Percentiles rank a stretch among this genome's conserved stretches.
Evolutionary conservation across 2,113 vertebrate genomes (phyloP).

Genomic region (Jaculus jaculus): DNA sequence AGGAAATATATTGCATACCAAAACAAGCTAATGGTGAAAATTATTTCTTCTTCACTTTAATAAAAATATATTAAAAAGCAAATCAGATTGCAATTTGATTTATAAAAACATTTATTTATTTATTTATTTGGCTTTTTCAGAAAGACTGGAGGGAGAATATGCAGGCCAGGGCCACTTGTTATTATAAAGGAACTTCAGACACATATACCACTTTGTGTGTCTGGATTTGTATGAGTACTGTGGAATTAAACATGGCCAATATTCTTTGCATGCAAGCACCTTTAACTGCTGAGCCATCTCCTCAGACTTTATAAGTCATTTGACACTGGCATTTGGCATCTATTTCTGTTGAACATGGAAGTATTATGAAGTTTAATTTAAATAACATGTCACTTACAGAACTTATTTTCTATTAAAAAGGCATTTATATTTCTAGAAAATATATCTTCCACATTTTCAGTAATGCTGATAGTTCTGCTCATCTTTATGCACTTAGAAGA

Average conservation of each 20-base stretch:
- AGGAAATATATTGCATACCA: neutral
- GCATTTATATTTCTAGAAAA: neutral
- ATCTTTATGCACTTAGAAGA: slow-evolving; percentile 26
- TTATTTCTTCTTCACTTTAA: neutral
- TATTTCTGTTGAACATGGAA: neutral
- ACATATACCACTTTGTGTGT: no score
- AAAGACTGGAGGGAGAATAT: no score
- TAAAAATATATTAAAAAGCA: neutral
- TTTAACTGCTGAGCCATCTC: no score
- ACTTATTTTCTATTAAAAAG: neutral
- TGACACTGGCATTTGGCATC: neutral
- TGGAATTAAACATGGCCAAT: no score
- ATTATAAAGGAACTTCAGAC: no score
- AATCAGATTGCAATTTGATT: neutral
- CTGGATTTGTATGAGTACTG: no score
- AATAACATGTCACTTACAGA: slow-evolving; percentile 22
- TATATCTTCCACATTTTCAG: neutral
- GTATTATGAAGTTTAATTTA: slow-evolving; percentile 45
- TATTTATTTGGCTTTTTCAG: no score
- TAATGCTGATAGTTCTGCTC: slow-evolving; percentile 37
- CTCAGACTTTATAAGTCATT: neutral
- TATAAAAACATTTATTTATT: neutral
- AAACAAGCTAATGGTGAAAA: neutral
- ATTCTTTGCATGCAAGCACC: no score
- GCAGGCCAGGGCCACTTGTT: no score